Evolutionary conservation across 2,113 vertebrate genomes (phyloP).

Genomic region (Theropithecus gelada): DNA sequence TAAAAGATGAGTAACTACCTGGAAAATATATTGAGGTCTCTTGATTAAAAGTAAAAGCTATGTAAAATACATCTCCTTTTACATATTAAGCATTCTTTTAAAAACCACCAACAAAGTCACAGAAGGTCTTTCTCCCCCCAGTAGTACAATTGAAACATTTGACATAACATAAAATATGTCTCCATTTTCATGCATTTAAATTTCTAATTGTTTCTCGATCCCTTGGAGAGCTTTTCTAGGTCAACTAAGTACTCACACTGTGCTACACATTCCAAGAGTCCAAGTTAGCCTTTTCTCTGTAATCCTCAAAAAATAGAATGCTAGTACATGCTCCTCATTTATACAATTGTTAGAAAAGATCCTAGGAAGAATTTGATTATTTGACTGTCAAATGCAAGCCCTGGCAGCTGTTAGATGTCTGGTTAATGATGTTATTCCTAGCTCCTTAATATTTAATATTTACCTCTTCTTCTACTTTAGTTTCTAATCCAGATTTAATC

Average conservation of each 20-base stretch:
- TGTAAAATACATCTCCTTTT: not conserved
- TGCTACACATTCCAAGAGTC: conserved; percentile 23
- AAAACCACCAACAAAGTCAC: conserved; percentile 54
- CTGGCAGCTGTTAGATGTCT: not conserved
- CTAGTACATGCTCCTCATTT: not conserved
- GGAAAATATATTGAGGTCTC: not conserved
- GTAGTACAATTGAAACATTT: conserved; percentile 65
- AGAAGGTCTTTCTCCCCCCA: conserved; percentile 61
- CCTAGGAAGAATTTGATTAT: not conserved
- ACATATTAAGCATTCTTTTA: not conserved
- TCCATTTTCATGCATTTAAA: conserved; percentile 67
- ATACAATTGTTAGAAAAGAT: not conserved
- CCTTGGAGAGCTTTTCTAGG: conserved; percentile 69
- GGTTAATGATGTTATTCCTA: not conserved
- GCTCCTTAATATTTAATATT: not conserved
- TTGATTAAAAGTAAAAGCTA: conserved; percentile 12
- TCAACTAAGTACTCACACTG: conserved; percentile 60
- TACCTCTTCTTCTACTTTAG: not conserved
- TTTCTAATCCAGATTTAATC: not conserved
- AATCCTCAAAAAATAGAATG: not conserved
- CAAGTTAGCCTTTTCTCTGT: conserved; percentile 4
- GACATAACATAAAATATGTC: conserved; percentile 65
- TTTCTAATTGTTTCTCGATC: conserved; percentile 64
- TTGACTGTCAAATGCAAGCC: not conserved
- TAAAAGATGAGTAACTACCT: not conserved